Base-by-base conservation (phyloP, 1,140 invertebrate genomes). In the Rhyacophila brunnea region DNA sequence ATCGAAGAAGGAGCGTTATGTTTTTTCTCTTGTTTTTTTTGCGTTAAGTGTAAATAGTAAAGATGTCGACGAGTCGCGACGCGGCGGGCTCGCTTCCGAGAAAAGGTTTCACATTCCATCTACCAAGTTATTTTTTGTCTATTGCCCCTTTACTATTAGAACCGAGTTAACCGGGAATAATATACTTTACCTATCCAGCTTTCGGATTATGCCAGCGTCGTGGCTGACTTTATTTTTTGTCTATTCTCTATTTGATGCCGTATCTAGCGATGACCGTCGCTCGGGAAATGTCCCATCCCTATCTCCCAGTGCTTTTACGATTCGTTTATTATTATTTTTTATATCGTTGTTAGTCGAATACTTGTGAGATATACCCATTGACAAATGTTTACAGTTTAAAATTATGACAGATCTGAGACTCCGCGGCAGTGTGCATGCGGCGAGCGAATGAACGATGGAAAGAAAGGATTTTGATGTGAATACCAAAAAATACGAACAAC, bases 271-370 rank as follows among this genome's bases (percentile, higher is more conserved):
- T 9, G 9, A 28, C 9, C 28, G 6, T 48, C 45, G 38, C 19
- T 10, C 36, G 40, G 15, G 32, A 38, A 17, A n/a, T 10, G 42
- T 6, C 3, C 17, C 35, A 2, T 9, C 32, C 52, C 43, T 10
- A 3, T 28, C 6, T 19, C 44, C 52, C 52, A 36, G 52, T 54
- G 52, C 52, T 54, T 54, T 46, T 46, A 46, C 52, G 23, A 54
- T 15, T 54, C 43, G 52, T 20, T 55, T 55, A 55, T 55, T 43
- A 45, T 44, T 28, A 55, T 55, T 43, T 55, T 44, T n/a, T n/a
- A n/a, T 57, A 42, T 64, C 56, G 62, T 64, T 64, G 52, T 64
- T 56, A 58, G 57, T 59, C 51, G 57, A 53, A 48, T 48, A 45
- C 49, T 55, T 43, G 60, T 55, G 60, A 63, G 49, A 51, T 55